Conservation (phyloP, 1,140 invertebrate genomes). For the Antheraea mylitta region DNA sequence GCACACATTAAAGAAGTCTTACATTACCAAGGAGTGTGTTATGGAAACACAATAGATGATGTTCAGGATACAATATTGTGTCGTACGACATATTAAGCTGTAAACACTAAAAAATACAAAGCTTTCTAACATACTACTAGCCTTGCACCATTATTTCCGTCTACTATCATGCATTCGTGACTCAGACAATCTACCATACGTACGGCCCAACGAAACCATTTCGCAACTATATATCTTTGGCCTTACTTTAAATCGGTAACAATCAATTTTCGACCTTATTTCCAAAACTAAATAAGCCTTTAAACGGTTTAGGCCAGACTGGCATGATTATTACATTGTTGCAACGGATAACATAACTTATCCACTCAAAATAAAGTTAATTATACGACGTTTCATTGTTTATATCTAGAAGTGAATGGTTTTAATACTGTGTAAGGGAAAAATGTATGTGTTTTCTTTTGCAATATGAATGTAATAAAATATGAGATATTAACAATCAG, state of each 20-base stretch:
- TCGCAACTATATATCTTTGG: constrained; percentile 15
- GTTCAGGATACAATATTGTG: no score
- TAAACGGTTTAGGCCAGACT: no score
- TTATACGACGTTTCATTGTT: neutral
- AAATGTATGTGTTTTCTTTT: constrained; percentile 23
- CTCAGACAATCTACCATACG: constrained; percentile 16
- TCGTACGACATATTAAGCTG: no score
- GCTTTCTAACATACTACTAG: no score
- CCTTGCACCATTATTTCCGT: constrained; percentile 12
- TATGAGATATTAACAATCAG: constrained; percentile 7
- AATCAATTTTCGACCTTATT: constrained; percentile 27
- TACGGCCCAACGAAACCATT: constrained; percentile 15
- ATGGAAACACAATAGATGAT: no score
- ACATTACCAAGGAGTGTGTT: no score
- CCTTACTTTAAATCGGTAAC: constrained; percentile 17
- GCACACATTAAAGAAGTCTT: no score
- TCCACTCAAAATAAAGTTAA: neutral
- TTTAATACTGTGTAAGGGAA: constrained; percentile 22
- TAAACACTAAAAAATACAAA: no score
- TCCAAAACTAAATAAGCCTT: no score
- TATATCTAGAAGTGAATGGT: constrained; percentile 23
- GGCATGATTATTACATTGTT: neutral
- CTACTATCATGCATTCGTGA: constrained; percentile 14
- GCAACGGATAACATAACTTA: neutral
- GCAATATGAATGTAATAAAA: constrained; percentile 22